Evolutionary conservation across 1,140 invertebrate genomes (phyloP).

Genomic region (Leptinotarsa defecta): DNA sequence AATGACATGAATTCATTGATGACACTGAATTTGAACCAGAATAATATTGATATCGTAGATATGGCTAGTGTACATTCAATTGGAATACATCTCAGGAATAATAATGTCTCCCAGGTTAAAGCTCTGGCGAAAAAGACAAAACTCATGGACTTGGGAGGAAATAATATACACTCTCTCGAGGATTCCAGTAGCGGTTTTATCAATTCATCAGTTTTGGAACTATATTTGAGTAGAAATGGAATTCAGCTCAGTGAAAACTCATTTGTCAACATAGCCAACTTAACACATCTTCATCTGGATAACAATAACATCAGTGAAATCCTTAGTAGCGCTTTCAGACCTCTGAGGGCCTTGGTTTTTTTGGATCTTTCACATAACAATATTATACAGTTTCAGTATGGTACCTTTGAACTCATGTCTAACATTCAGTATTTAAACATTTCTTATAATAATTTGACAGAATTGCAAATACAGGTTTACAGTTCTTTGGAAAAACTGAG

Average conservation of each 20-base stretch:
- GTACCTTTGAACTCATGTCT: background rate
- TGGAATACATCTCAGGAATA: background rate
- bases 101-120: background rate
- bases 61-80: background rate
- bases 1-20: background rate
- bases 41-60: background rate
- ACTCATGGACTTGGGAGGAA: background rate
- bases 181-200: background rate
- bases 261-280: background rate
- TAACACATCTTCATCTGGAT: background rate
- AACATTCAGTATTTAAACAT: background rate
- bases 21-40: background rate
- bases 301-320: background rate
- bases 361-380: background rate
- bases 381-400: background rate
- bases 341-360: background rate
- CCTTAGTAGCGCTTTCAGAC: background rate
- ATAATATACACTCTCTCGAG: background rate
- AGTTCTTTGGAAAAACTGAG: background rate
- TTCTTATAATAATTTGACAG: background rate
- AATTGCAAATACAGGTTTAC: background rate
- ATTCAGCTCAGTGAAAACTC: background rate
- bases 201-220: background rate
- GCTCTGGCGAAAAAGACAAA: background rate
- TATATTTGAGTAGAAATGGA: background rate